Conservation (phyloP, 2,888 invertebrate genomes). For the Netelia inedita region DNA sequence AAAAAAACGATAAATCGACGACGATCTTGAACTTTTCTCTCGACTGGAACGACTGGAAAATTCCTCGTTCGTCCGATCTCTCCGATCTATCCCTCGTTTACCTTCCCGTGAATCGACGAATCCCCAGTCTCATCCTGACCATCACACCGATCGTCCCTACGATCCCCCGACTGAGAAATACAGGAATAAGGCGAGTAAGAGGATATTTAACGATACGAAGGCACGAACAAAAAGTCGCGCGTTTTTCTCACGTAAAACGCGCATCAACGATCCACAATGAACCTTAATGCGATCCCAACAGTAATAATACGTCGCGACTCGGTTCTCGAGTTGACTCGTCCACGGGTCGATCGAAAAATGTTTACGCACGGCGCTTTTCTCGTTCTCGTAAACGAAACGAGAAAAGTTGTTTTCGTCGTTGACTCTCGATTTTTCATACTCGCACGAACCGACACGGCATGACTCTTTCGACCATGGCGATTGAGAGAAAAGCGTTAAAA, state of each 20-base stretch:
- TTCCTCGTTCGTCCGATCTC: neutral
- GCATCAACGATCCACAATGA: constrained; percentile 7
- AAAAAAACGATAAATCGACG: neutral
- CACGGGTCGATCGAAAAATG: neutral
- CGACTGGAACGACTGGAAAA: neutral
- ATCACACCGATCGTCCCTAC: neutral
- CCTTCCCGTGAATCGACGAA: neutral
- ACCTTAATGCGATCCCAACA: constrained; percentile 40
- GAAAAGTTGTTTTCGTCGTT: neutral
- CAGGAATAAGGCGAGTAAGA: constrained; percentile 48
- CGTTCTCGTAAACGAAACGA: neutral
- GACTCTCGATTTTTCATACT: constrained; percentile 56
- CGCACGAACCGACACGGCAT: constrained; percentile 70
- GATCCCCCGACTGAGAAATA: constrained; percentile 4
- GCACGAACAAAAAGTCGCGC: constrained; percentile 45
- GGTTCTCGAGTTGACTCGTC: constrained; percentile 1
- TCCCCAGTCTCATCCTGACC: neutral
- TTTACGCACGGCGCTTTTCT: neutral
- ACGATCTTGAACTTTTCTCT: neutral
- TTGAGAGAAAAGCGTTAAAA: constrained; percentile 74
- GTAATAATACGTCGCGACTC: constrained; percentile 58
- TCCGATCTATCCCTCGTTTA: neutral
- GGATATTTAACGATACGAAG: constrained; percentile 23
- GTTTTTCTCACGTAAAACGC: neutral
- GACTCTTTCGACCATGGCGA: constrained; percentile 78